These are phyloP conservation scores for Lates calcarifer DNA, from an alignment of 2,113 vertebrate species.

Conservation along the genomic window DNA sequence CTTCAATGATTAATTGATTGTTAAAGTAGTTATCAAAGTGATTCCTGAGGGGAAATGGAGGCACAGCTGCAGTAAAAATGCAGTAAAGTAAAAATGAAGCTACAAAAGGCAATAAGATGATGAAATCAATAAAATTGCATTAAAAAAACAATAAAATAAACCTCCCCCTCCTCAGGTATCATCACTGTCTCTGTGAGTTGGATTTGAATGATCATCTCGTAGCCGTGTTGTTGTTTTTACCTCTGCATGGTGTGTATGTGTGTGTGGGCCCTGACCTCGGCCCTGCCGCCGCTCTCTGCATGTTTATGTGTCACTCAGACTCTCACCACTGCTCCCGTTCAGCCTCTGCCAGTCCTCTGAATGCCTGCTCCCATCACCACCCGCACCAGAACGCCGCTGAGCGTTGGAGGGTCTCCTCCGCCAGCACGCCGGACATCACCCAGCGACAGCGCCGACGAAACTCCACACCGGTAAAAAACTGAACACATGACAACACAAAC, in stretches of 20 bases:
- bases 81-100: neutral
- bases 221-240: neutral
- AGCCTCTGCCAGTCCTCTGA: conserved; percentile 92
- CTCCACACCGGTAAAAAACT: conserved; percentile 83
- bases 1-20: neutral
- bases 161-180: neutral
- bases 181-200: neutral
- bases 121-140: neutral
- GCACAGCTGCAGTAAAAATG: conserved; percentile 1
- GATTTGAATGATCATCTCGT: neutral
- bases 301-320: conserved; percentile 74
- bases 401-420: conserved; percentile 83
- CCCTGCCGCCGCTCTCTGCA: conserved; percentile 38
- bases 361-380: conserved; percentile 86
- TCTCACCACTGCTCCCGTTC: conserved; percentile 91
- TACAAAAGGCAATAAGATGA: neutral
- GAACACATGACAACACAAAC: neutral
- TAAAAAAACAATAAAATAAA: neutral
- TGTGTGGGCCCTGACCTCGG: conserved; percentile 38
- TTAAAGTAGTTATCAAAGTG: neutral
- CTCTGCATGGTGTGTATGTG: conserved; percentile 47
- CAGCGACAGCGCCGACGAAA: conserved; percentile 84
- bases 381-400: conserved; percentile 85
- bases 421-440: conserved; percentile 89
- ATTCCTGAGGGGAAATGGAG: neutral